Conservation (phyloP, 1,140 invertebrate genomes). For the Atta texana region DNA sequence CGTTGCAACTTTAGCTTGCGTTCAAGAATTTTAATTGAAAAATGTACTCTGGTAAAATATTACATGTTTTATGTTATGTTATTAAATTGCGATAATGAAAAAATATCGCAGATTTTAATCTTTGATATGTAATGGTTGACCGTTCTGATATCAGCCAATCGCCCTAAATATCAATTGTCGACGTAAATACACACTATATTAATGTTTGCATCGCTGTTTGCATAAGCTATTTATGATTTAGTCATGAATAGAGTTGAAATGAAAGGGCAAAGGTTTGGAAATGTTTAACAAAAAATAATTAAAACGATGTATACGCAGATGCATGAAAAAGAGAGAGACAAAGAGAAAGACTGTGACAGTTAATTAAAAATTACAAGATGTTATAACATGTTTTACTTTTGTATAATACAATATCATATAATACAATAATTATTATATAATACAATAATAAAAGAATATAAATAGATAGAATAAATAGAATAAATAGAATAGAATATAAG, state of each 20-base stretch:
- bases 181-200: slow-evolving; percentile 13
- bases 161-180: slow-evolving; percentile 43
- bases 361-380: not conserved
- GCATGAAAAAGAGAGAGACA: not conserved
- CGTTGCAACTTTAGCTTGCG: not conserved
- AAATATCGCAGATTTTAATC: slow-evolving; percentile 31
- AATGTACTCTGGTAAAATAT: not conserved
- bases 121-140: not conserved
- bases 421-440: too few relatives aligned
- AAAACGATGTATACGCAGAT: not conserved
- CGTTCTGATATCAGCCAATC: slow-evolving; percentile 16
- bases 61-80: not conserved
- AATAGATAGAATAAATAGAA: too few relatives aligned
- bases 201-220: not conserved
- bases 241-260: not conserved
- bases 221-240: slow-evolving; percentile 2
- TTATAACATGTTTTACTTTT: not conserved
- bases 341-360: not conserved
- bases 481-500: too few relatives aligned
- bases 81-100: slow-evolving; percentile 21
- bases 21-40: slow-evolving; percentile 9
- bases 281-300: not conserved
- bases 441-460: too few relatives aligned
- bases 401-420: too few relatives aligned
- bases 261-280: not conserved